Evolutionary conservation across 1,140 invertebrate genomes (phyloP).

Genomic region (Brachionus calyciflorus): DNA sequence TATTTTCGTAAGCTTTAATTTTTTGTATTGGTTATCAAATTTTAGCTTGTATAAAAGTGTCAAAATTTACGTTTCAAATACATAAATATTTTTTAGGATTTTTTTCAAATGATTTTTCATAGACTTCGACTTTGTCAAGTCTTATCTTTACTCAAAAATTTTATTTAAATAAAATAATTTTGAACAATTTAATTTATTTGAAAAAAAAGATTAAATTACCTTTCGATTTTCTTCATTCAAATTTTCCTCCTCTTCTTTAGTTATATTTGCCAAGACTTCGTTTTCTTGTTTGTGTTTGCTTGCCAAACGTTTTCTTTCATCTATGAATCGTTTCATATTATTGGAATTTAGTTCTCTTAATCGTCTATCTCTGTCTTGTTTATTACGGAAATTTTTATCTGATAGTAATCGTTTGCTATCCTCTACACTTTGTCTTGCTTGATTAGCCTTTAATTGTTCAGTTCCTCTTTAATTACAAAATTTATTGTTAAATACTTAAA

Average conservation of each 20-base stretch:
- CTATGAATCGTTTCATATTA: conserved; percentile 97
- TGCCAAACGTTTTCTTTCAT: conserved; percentile 81
- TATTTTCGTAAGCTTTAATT: no score
- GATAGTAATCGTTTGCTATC: conserved; percentile 89
- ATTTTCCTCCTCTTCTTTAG: conserved; percentile 86
- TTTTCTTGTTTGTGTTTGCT: conserved; percentile 88
- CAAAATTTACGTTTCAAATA: conserved; percentile 20
- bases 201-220: no score
- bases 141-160: neutral
- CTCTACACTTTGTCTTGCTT: conserved; percentile 93
- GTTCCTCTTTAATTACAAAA: conserved; percentile 12
- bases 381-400: conserved; percentile 93
- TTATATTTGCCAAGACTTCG: conserved; percentile 84
- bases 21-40: no score
- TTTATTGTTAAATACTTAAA: no score
- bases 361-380: conserved; percentile 87
- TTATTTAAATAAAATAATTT: neutral
- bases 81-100: conserved; percentile 33
- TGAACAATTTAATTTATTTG: neutral
- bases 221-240: conserved; percentile 60
- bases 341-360: conserved; percentile 92
- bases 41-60: conserved; percentile 16
- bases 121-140: conserved; percentile 12
- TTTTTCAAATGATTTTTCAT: conserved; percentile 34
- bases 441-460: conserved; percentile 78